phyloP scores from a whole-genome alignment of 2,888 invertebrate genomes.

The Lycaena phlaeas region DNA sequence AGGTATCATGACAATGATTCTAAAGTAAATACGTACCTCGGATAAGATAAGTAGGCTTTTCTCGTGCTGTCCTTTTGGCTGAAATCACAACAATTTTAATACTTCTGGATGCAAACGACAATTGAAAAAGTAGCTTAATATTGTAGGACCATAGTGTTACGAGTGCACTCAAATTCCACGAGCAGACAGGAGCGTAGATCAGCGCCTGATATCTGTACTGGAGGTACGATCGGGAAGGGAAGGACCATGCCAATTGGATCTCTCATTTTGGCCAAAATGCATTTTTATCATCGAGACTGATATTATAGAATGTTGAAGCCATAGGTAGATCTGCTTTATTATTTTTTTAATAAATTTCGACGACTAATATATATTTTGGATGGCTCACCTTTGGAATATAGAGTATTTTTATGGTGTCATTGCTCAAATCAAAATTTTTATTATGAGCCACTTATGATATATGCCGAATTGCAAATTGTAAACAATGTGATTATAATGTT shows the following conservation, averaged over 20 bases:
- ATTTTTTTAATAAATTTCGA: constrained; percentile 55
- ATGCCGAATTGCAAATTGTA: constrained; percentile 54
- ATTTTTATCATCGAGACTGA: constrained; percentile 69
- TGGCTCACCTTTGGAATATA: constrained; percentile 65
- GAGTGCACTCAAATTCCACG: not conserved
- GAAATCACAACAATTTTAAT: constrained; percentile 15
- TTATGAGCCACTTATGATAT: constrained; percentile 56
- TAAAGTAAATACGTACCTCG: constrained; percentile 19
- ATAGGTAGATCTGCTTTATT: constrained; percentile 67
- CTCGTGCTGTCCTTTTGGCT: constrained; percentile 25
- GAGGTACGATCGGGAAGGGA: constrained; percentile 33
- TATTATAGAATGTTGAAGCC: constrained; percentile 62
- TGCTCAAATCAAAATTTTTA: constrained; percentile 66
- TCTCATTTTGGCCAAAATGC: constrained; percentile 69
- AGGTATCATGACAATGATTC: constrained; percentile 54
- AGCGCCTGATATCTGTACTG: constrained; percentile 50
- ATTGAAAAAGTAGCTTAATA: not conserved
- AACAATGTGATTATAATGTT: constrained; percentile 50
- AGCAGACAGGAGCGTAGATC: not conserved
- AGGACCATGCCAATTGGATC: constrained; percentile 52
- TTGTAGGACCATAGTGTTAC: not conserved
- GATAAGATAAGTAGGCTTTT: constrained; percentile 6
- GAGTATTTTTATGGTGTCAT: constrained; percentile 56
- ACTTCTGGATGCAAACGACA: not conserved
- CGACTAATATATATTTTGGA: constrained; percentile 63